Conservation (phyloP, 2,797 vertebrate species). For the Myoxocephalus aenaeus region DNA sequence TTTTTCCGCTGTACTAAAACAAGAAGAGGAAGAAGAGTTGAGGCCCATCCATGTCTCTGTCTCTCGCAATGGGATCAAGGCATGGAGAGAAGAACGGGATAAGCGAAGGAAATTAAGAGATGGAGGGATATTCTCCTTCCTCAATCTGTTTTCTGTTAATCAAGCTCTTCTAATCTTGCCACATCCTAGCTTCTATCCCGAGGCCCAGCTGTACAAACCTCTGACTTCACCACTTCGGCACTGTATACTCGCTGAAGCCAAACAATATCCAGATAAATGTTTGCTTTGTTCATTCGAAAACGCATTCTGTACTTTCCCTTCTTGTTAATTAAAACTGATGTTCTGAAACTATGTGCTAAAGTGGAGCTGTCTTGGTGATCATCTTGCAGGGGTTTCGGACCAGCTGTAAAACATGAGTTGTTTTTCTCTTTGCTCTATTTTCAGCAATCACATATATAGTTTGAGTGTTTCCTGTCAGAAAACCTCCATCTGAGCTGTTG, state of each 20-base stretch:
- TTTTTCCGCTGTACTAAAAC: conserved; percentile 38
- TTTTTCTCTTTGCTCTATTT: conserved; percentile 3
- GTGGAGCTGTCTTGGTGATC: not conserved
- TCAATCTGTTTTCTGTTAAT: conserved; percentile 59
- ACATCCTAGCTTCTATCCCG: conserved; percentile 44
- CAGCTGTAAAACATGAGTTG: not conserved
- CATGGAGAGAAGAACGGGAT: conserved; percentile 22
- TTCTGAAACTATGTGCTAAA: not conserved
- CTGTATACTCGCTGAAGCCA: not conserved
- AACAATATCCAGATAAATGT: conserved; percentile 46
- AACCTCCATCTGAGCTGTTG: conserved; percentile 4
- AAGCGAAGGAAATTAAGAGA: conserved; percentile 48
- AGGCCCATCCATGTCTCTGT: not conserved
- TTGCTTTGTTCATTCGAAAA: conserved; percentile 48
- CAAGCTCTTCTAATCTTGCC: conserved; percentile 55
- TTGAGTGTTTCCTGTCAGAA: conserved; percentile 23
- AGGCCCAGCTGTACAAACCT: conserved; percentile 78
- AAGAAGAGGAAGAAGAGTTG: conserved; percentile 37
- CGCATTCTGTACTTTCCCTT: not conserved
- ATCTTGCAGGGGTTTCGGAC: not conserved
- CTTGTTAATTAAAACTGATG: conserved; percentile 25
- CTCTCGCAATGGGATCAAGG: conserved; percentile 9
- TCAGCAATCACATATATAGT: not conserved
- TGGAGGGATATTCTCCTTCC: conserved; percentile 26
- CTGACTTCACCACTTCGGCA: conserved; percentile 60